Conservation (phyloP, 2,888 invertebrate genomes). For the Trisateles emortualis region DNA sequence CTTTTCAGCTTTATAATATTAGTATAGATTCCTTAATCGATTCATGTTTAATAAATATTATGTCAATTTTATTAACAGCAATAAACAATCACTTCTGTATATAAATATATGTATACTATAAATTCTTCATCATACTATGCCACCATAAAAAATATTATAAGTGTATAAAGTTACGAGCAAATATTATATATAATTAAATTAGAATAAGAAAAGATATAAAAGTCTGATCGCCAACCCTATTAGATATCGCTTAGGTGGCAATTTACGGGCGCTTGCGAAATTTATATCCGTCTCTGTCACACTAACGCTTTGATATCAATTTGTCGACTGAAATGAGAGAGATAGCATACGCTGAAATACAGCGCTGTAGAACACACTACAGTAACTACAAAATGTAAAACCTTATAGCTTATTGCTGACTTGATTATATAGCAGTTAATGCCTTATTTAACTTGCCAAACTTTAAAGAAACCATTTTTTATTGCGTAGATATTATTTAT, state of each 20-base stretch:
- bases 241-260: slow-evolving; percentile 59
- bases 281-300: slow-evolving; percentile 70
- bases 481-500: too few relatives aligned
- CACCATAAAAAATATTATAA: not conserved
- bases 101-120: too few relatives aligned
- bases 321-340: slow-evolving; percentile 61
- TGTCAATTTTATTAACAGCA: not conserved
- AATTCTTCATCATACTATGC: not conserved
- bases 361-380: slow-evolving; percentile 40
- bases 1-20: too few relatives aligned
- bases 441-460: too few relatives aligned
- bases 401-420: too few relatives aligned
- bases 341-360: slow-evolving; percentile 51
- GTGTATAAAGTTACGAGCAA: not conserved
- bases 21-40: not conserved
- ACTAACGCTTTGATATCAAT: slow-evolving; percentile 62
- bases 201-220: slow-evolving; percentile 8
- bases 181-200: slow-evolving; percentile 8
- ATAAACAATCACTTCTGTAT: not conserved
- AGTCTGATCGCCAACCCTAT: slow-evolving; percentile 58
- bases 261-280: slow-evolving; percentile 57
- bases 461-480: too few relatives aligned
- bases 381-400: slow-evolving; percentile 15
- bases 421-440: too few relatives aligned
- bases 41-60: not conserved